Percentiles rank a stretch among this genome's conserved stretches.
phyloP scores from a whole-genome alignment of 2,113 vertebrate genomes.

The Grallaria varia region DNA sequence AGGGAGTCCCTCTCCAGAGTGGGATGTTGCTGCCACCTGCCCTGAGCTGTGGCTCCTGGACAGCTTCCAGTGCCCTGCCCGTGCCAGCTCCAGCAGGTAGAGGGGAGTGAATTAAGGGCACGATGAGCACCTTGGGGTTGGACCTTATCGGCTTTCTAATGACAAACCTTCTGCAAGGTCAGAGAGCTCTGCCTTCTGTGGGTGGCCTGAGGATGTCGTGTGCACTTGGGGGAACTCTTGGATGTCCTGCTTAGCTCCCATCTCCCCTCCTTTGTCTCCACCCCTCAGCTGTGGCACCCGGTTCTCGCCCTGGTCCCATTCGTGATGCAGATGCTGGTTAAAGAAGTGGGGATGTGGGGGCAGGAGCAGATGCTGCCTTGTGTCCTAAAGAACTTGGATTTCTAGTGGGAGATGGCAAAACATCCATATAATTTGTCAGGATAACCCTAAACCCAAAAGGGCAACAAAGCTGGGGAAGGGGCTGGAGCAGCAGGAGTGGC shows the following conservation, averaged over 20 bases:
- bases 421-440: rapidly evolving
- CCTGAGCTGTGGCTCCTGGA: not conserved
- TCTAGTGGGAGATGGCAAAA: not conserved
- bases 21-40: not conserved
- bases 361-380: not conserved
- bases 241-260: not conserved
- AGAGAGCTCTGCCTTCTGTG: not conserved
- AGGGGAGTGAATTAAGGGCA: not conserved
- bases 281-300: not conserved
- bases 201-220: not conserved
- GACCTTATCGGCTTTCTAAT: not conserved
- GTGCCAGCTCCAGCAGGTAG: not conserved
- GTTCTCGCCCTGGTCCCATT: not conserved
- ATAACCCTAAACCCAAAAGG: not conserved
- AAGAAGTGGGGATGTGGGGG: not conserved
- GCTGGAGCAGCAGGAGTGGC: not conserved
- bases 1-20: not conserved
- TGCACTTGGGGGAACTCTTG: not conserved
- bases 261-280: not conserved
- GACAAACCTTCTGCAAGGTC: not conserved
- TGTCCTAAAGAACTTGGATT: not conserved
- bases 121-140: not conserved
- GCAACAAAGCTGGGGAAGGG: not conserved
- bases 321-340: rapidly evolving
- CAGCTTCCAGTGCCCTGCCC: not conserved